Conservation (phyloP, 2,888 invertebrate species). For the Epistrophe grossulariae region DNA sequence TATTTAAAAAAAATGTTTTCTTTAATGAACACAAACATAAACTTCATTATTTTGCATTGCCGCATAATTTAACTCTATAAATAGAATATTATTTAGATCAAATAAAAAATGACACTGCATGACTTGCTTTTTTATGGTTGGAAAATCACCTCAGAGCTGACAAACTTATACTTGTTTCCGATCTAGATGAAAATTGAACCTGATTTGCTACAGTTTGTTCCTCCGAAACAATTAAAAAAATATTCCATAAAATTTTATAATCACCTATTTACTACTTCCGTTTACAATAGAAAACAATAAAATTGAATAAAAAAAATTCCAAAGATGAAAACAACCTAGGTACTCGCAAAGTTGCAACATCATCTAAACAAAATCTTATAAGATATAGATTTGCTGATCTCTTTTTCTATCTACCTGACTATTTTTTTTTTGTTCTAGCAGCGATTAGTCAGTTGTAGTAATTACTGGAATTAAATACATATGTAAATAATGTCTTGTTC, state of each 20-base stretch:
- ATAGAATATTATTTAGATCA: too few relatives aligned
- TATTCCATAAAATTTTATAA: background rate
- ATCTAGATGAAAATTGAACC: background rate
- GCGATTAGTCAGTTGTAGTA: background rate
- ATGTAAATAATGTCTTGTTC: slow-evolving; percentile 1
- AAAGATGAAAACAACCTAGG: slow-evolving; percentile 5
- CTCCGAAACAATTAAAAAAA: slow-evolving; percentile 2
- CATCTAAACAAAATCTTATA: slow-evolving; percentile 25
- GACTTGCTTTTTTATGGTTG: too few relatives aligned
- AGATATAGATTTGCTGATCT: too few relatives aligned
- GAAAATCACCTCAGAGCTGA: too few relatives aligned
- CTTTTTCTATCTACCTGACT: background rate
- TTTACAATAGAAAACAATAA: background rate
- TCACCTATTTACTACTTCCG: background rate
- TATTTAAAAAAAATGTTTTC: too few relatives aligned
- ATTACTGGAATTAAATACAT: slow-evolving; percentile 15
- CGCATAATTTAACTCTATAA: too few relatives aligned
- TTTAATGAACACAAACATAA: too few relatives aligned
- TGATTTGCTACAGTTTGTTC: background rate
- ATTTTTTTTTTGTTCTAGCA: background rate
- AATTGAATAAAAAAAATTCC: background rate
- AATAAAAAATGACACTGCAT: too few relatives aligned
- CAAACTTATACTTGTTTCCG: too few relatives aligned
- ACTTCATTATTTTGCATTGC: too few relatives aligned
- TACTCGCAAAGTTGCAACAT: slow-evolving; percentile 19